phyloP scores from a whole-genome alignment of 2,797 vertebrate genomes.

The Pelobates cultripes region DNA sequence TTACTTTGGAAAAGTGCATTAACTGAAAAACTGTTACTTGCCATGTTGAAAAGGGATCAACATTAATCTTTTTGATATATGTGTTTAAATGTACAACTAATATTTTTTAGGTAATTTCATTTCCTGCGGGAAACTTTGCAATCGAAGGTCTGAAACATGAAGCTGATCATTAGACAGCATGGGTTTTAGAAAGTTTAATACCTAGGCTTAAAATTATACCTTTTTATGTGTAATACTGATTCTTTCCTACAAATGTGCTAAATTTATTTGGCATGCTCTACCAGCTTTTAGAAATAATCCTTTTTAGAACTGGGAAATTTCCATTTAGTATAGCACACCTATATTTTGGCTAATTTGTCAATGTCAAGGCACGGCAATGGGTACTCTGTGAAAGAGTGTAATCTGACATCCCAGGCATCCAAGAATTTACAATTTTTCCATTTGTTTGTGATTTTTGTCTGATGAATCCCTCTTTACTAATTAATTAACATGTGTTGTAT shows the following conservation, averaged over 20 bases:
- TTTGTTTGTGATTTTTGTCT: too few species aligned
- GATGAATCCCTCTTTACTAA: too few species aligned
- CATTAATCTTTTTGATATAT: slow-evolving; percentile 4
- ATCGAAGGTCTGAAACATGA: slow-evolving; percentile 1
- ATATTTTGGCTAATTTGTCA: too few species aligned
- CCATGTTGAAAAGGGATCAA: not conserved
- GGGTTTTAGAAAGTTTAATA: not conserved
- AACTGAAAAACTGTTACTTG: too few species aligned
- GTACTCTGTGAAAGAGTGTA: too few species aligned
- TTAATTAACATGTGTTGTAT: too few species aligned
- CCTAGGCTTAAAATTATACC: slow-evolving; percentile 7
- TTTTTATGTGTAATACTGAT: not conserved
- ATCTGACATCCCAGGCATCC: too few species aligned
- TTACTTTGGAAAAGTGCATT: not conserved
- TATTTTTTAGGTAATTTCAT: not conserved
- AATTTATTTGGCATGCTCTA: not conserved
- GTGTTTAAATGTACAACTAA: not conserved
- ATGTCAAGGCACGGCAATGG: too few species aligned
- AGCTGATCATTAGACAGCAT: slow-evolving; percentile 32
- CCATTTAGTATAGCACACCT: too few species aligned
- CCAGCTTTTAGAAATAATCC: not conserved
- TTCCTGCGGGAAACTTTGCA: slow-evolving; percentile 3
- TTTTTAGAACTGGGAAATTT: too few species aligned
- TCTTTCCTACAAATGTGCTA: not conserved
- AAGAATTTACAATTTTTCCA: too few species aligned